Base-by-base conservation (phyloP, 2,797 vertebrate species). In the Macropus fuliginosus region DNA sequence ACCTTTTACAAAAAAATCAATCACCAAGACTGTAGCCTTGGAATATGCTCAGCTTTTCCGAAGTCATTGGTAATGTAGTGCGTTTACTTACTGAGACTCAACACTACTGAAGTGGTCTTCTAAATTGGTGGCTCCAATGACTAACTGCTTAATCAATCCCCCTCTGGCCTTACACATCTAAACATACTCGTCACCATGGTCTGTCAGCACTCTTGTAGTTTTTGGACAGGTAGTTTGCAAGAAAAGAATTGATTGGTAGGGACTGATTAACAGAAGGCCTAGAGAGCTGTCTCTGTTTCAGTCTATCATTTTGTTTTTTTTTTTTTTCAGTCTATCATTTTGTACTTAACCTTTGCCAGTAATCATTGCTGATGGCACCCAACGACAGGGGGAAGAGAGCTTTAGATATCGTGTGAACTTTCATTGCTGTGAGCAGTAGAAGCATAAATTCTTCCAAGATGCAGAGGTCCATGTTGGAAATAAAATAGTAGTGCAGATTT, bases 141-240 rank as follows among this genome's bases (percentile, higher is more conserved):
- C 62, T 91, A 97, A 97, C 95, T 95, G 95, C 95, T 97, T 97
- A 97, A 96, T 98, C 95, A 97, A 97, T 96, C 96, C 91, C 94
- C 97, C 91, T 96, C 54, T 40, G n/a, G 59, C 91, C 62, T 91
- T 89, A 90, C 91, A 13, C 81, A 89, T 74, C 57, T 96, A 91
- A 96, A 66, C 21, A 93, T 91, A 95, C 97, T 96, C 94, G 96
- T 97, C 97, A 96, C 94, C 89, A 55, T 74, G 54, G 29, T 96
- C 91, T 96, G 56, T 62, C 93, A 92, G 87, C 89, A 34, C 94
- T 57, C 74, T 96, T 94, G 92, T 66, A 94, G 90, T 59, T 95
- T n/a, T 93, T 92, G 5, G 56, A 74, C 55, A 93, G 21, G 91
- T 94, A 92, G 94, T 56, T 96, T 97, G 92, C 50, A 95, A 87